Evolutionary conservation across 2,113 vertebrate species (phyloP), one percentile per base, ranked within the genome.

Genomic region (Actenoides hombroni): DNA sequence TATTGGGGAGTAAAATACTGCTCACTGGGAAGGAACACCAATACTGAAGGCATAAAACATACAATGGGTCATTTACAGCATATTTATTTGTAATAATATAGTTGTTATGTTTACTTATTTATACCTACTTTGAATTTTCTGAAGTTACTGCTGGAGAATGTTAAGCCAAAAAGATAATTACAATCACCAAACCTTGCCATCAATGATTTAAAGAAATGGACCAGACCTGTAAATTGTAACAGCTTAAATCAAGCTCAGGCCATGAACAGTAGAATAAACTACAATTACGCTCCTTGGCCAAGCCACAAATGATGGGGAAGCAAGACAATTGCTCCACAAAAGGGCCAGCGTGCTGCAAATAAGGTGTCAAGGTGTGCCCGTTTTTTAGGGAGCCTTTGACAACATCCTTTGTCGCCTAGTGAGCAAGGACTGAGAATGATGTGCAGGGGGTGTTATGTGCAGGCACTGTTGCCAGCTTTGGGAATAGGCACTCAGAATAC

Each of bases 61-160:
- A 40, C 53, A 44, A 7, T 3, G 24, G 48, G 28, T 11, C 80
- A 76, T 84, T 93, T 28, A 79, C 53, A 93, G 83, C 39, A 40
- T 4, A 21, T 79, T 96, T 92, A 79, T 76, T 76, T 73, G 73
- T 83, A 75, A 9, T 82, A 83, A 94, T 17, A 13, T 3, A 82
- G 40, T 53, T 82, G 76, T 68, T 80, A 51, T 1, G 0, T 60
- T 88, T 51, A 51, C 76, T 95, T 87, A 73, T 76, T 96, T 86
- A 91, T 46, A 61, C 57, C 19, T 76, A 40, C 48, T 91, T 42
- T 75, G 88, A 86, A 96, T 97, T 86, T 76, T 65, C 88, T 49
- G 61, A 61, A 95, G 82, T 65, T 61, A 19, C 74, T 82, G 48
- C 83, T 84, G 63, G 91, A 84, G 93, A 73, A 71, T 0, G 29